A percentile compares a stretch with the other conserved stretches of the same genome.
phyloP scores from a whole-genome alignment of 2,113 vertebrate species.

The Pogonocichla stellata region DNA sequence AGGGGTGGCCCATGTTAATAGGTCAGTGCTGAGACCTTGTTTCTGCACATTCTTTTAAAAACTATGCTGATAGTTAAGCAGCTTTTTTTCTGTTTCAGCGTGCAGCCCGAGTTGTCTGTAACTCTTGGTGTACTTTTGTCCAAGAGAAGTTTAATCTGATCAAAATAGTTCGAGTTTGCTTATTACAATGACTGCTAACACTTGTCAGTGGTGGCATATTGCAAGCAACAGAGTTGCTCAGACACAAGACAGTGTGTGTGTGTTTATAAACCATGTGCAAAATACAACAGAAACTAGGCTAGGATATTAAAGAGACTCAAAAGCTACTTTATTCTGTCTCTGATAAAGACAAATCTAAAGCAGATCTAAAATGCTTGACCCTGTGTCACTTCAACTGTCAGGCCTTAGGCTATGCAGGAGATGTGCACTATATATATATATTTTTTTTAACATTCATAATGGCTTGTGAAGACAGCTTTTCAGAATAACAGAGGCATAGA shows the following conservation, averaged over 20 bases:
- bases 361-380: background rate
- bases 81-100: background rate
- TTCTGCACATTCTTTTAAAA: background rate
- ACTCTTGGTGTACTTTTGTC: background rate
- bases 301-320: background rate
- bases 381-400: background rate
- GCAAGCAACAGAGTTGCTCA: background rate
- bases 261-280: background rate
- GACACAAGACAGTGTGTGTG: background rate
- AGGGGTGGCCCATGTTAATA: background rate
- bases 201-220: background rate
- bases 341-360: background rate
- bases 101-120: background rate
- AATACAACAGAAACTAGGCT: background rate
- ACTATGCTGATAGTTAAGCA: background rate
- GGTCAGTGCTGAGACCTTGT: background rate
- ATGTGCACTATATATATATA: background rate
- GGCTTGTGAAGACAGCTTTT: background rate
- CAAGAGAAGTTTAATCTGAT: background rate
- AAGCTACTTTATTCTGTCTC: background rate
- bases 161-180: background rate
- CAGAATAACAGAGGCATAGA: background rate
- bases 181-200: background rate
- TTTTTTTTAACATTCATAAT: background rate
- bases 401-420: background rate